Percentiles rank a stretch among this genome's conserved stretches.
Evolutionary conservation across 2,797 vertebrate species (phyloP).

Genomic region (Kryptopterus vitreolus): DNA sequence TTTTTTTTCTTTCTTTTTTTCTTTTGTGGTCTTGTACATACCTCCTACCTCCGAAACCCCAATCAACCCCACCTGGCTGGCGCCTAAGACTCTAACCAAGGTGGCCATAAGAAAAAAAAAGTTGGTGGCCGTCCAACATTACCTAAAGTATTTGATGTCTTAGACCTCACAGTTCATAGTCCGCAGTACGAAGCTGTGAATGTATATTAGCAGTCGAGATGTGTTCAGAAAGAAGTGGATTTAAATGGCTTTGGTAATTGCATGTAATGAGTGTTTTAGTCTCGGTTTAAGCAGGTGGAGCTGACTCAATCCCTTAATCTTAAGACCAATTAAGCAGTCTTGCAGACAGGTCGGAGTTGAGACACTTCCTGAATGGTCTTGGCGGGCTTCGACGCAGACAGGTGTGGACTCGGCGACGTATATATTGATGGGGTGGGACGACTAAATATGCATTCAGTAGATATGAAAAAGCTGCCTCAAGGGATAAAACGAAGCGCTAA

Average conservation of each 20-base stretch:
- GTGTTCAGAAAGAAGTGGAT: background rate
- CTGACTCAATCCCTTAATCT: conserved; percentile 43
- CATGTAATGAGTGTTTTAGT: conserved; percentile 57
- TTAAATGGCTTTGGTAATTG: conserved; percentile 50
- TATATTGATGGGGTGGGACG: conserved; percentile 44
- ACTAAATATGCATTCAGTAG: background rate
- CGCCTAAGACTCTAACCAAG: conserved; percentile 48
- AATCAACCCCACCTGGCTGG: conserved; percentile 33
- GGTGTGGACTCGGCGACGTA: conserved; percentile 5
- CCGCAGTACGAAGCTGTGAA: conserved; percentile 20
- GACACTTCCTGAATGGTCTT: background rate
- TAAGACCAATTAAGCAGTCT: conserved; percentile 44
- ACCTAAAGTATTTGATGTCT: conserved; percentile 42
- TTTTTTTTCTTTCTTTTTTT: conserved; percentile 10
- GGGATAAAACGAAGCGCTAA: background rate
- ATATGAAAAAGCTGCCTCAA: background rate
- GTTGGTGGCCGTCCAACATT: conserved; percentile 52
- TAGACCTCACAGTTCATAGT: conserved; percentile 30
- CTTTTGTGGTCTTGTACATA: too few relatives aligned
- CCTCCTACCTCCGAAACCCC: background rate
- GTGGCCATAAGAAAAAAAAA: conserved; percentile 64
- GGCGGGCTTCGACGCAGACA: conserved; percentile 11
- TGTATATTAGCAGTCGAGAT: conserved; percentile 18
- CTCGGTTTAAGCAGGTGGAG: conserved; percentile 51
- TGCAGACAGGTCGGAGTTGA: conserved; percentile 27